These are phyloP conservation scores for Ochotona princeps DNA, from an alignment of 2,113 vertebrate genomes.

Conservation along the genomic window DNA sequence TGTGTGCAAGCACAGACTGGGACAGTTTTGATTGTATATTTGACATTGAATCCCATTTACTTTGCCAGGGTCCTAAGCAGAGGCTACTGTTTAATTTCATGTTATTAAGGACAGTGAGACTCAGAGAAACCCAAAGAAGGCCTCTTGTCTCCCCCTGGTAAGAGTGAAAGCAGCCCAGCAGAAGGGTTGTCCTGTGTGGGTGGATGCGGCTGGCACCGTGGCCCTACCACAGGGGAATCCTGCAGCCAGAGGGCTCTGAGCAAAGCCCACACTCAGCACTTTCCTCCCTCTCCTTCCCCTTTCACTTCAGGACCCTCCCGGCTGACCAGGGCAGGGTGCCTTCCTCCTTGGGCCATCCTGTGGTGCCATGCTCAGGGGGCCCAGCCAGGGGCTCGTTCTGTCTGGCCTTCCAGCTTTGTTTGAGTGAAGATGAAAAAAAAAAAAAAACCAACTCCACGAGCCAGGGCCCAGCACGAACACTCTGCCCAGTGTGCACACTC, in stretches of 20 bases:
- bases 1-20: too few species aligned
- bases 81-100: neutral
- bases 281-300: conserved; percentile 41
- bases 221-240: neutral
- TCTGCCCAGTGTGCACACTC: neutral
- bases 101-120: neutral
- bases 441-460: too few species aligned
- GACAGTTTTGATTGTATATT: neutral
- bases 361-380: neutral
- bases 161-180: neutral
- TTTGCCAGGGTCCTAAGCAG: neutral
- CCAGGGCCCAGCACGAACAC: neutral
- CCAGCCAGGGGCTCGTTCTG: too few species aligned
- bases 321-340: neutral
- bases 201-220: accelerated
- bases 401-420: neutral
- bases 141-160: neutral
- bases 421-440: neutral
- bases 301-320: conserved; percentile 27
- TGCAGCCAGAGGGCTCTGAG: neutral
- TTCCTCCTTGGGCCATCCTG: neutral
- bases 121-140: neutral
- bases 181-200: accelerated
- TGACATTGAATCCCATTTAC: neutral
- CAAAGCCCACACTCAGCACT: conserved; percentile 26